These are phyloP conservation scores for Chrysaora quinquecirrha DNA, from an alignment of 30 jellyfish, hydroid and myxozoan genomes.

Conservation along the genomic window DNA sequence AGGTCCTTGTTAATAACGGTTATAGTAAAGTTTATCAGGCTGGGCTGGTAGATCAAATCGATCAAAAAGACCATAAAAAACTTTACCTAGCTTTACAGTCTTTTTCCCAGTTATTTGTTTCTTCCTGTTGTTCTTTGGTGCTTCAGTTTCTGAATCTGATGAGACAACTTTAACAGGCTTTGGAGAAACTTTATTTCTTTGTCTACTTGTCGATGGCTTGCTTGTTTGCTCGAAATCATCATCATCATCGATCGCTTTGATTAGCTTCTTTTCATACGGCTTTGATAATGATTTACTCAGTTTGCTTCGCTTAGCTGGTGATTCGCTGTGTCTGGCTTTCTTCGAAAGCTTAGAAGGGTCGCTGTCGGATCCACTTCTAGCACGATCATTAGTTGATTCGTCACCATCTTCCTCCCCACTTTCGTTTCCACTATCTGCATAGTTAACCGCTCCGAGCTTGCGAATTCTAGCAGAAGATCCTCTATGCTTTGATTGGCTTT, in stretches of 20 bases:
- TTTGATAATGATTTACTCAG: constrained; percentile 35
- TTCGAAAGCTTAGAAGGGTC: constrained; percentile 10
- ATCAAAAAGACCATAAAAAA: no score
- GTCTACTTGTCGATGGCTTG: constrained; percentile 31
- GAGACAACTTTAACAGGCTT: constrained; percentile 35
- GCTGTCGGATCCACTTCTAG: constrained; percentile 25
- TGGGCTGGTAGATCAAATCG: no score
- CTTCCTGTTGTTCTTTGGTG: background rate
- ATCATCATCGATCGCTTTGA: constrained; percentile 48
- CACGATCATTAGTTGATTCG: constrained; percentile 18
- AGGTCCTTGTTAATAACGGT: no score
- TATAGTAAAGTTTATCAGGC: no score
- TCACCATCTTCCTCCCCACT: constrained; percentile 40
- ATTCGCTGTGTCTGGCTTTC: background rate
- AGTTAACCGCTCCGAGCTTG: constrained; percentile 15
- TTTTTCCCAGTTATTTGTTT: background rate
- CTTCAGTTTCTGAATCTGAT: constrained; percentile 46
- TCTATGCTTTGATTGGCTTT: no score
- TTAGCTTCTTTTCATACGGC: constrained; percentile 31
- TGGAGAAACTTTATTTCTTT: constrained; percentile 4
- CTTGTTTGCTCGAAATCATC: constrained; percentile 51
- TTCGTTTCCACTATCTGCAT: constrained; percentile 18
- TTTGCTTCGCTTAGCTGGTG: constrained; percentile 11
- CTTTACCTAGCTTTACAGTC: background rate
- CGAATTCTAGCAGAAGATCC: background rate